Evolutionary conservation across 1,140 invertebrate genomes (phyloP).

Genomic region (Scaptomyza montana): DNA sequence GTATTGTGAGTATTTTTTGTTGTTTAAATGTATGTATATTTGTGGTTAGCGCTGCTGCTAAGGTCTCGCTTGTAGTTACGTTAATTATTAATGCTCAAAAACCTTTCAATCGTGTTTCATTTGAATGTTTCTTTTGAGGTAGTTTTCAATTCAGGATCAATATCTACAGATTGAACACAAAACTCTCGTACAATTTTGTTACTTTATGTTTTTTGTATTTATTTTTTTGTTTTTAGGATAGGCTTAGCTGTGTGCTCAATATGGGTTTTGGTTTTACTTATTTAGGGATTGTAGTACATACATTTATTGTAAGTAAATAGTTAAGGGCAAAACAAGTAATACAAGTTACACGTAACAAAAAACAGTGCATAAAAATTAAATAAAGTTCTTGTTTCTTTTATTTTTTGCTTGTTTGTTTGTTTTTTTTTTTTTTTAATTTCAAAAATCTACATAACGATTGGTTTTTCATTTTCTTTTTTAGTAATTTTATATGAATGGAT

Average conservation of each 20-base stretch:
- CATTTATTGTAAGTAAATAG: conserved; percentile 16
- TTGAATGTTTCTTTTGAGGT: conserved; percentile 78
- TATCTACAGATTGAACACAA: conserved; percentile 82
- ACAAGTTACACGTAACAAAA: conserved; percentile 75
- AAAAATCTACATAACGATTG: conserved; percentile 55
- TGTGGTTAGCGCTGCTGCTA: conserved; percentile 70
- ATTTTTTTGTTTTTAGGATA: conserved; percentile 24
- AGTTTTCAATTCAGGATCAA: conserved; percentile 82
- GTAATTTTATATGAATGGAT: conserved; percentile 63
- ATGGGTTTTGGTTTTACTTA: conserved; percentile 14
- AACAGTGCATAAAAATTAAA: conserved; percentile 82
- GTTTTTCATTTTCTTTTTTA: conserved; percentile 35
- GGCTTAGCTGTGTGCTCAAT: conserved; percentile 45
- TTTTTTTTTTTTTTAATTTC: conserved; percentile 43
- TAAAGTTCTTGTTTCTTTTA: conserved; percentile 53
- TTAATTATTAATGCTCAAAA: conserved; percentile 78
- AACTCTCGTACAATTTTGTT: conserved; percentile 44
- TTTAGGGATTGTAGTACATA: conserved; percentile 29
- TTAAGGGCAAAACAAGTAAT: conserved; percentile 66
- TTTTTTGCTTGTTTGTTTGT: conserved; percentile 37
- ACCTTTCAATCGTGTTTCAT: conserved; percentile 62
- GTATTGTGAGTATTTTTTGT: conserved; percentile 17
- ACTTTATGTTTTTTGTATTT: not conserved
- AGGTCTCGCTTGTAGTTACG: conserved; percentile 80
- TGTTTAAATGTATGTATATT: conserved; percentile 44